phyloP scores from a whole-genome alignment of 2,888 invertebrate species.

The Clanis bilineata region DNA sequence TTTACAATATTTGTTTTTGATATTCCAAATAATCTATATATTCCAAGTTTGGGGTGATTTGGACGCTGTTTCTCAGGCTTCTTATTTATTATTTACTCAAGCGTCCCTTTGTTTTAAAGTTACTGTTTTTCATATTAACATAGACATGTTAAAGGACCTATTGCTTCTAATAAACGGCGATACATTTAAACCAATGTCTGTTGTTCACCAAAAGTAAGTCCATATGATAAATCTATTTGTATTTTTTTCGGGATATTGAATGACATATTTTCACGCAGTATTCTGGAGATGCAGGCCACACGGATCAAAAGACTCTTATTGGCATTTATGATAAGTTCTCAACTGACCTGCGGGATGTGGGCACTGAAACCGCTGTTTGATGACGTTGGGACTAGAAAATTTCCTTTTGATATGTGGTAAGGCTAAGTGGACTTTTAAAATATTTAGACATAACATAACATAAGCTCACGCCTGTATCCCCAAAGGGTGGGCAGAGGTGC shows the following conservation, averaged over 20 bases:
- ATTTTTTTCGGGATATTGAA: not conserved
- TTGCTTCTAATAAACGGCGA: conserved; percentile 56
- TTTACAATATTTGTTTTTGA: conserved; percentile 60
- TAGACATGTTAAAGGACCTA: conserved; percentile 45
- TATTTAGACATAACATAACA: no score
- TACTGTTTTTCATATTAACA: conserved; percentile 59
- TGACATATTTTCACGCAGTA: conserved; percentile 36
- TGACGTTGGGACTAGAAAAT: conserved; percentile 59
- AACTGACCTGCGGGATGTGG: conserved; percentile 64
- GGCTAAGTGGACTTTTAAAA: no score
- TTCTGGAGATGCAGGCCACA: conserved; percentile 52
- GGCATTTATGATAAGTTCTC: conserved; percentile 64
- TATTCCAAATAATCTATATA: conserved; percentile 66
- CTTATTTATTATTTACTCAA: conserved; percentile 66
- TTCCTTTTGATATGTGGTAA: conserved; percentile 75
- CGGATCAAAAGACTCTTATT: conserved; percentile 61
- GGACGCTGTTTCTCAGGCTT: conserved; percentile 67
- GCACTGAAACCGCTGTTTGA: conserved; percentile 68
- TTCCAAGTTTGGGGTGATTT: conserved; percentile 67
- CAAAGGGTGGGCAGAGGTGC: no score
- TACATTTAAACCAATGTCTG: conserved; percentile 51
- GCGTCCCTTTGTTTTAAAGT: conserved; percentile 72
- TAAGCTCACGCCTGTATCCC: no score
- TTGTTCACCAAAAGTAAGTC: conserved; percentile 54
- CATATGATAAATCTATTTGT: not conserved